These are phyloP conservation scores for Trissoscelio sp. DNA, from an alignment of 2,888 invertebrate species.

Conservation along the genomic window DNA sequence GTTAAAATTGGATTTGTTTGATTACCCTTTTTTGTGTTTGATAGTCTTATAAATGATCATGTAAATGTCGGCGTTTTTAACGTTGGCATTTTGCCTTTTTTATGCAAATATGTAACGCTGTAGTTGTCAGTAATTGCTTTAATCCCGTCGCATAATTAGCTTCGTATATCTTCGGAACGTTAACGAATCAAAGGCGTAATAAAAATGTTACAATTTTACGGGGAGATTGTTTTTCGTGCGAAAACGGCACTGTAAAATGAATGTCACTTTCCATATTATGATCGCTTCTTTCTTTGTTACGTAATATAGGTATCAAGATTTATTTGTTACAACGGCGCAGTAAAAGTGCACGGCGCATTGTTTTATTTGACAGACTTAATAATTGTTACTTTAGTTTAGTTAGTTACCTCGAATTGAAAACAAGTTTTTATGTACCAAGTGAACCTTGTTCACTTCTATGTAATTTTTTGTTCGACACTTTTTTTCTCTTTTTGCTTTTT, in stretches of 20 bases:
- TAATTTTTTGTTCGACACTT: too few species aligned
- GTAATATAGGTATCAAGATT: conserved; percentile 35
- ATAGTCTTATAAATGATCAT: too few species aligned
- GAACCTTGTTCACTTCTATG: too few species aligned
- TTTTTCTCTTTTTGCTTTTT: too few species aligned
- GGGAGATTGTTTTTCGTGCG: conserved; percentile 33
- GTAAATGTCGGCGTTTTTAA: too few species aligned
- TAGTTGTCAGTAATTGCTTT: conserved; percentile 2
- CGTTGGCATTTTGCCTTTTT: conserved; percentile 15
- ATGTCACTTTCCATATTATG: conserved; percentile 35
- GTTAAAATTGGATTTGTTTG: too few species aligned
- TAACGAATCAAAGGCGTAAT: conserved; percentile 30
- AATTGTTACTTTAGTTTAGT: conserved; percentile 18
- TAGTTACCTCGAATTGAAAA: not conserved
- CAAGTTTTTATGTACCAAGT: not conserved
- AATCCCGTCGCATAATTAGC: conserved; percentile 42
- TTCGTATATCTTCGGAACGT: conserved; percentile 33
- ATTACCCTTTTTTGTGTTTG: too few species aligned
- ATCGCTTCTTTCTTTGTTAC: conserved; percentile 46
- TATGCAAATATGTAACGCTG: conserved; percentile 30
- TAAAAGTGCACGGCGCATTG: conserved; percentile 30
- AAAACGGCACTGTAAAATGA: conserved; percentile 40
- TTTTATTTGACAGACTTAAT: conserved; percentile 20
- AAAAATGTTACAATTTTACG: conserved; percentile 38
- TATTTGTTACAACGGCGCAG: conserved; percentile 17